A percentile compares a stretch with the other conserved stretches of the same genome.
These are phyloP conservation scores for Anthopleura sola DNA, from an alignment of 64 coral and sea anemone genomes.

Conservation along the genomic window DNA sequence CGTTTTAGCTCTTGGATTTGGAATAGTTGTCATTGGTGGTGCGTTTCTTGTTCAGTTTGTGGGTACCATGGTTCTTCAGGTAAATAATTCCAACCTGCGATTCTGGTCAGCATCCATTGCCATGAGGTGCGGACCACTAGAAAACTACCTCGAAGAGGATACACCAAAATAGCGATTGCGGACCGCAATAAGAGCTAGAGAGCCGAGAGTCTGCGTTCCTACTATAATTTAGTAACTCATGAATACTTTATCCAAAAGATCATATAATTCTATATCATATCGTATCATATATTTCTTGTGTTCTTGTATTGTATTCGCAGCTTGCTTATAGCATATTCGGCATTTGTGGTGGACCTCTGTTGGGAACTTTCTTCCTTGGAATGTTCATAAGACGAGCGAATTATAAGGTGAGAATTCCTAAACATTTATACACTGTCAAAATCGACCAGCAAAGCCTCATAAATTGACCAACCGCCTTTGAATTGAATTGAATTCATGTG, in stretches of 20 bases:
- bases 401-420: constrained; percentile 37
- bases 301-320: constrained; percentile 19
- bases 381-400: constrained; percentile 76
- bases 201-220: too few relatives aligned
- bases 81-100: background rate
- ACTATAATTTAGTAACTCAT: too few relatives aligned
- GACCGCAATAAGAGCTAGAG: too few relatives aligned
- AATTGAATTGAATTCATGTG: too few relatives aligned
- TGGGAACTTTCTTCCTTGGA: constrained; percentile 72
- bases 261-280: too few relatives aligned
- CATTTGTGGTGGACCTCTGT: constrained; percentile 67
- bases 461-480: too few relatives aligned
- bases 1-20: constrained; percentile 57
- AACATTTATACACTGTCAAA: background rate
- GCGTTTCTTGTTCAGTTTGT: constrained; percentile 79
- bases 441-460: too few relatives aligned
- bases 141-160: background rate
- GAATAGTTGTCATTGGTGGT: constrained; percentile 66
- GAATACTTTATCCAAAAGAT: too few relatives aligned
- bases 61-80: constrained; percentile 85
- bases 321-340: constrained; percentile 81
- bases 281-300: background rate
- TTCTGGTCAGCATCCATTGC: background rate
- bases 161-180: too few relatives aligned
- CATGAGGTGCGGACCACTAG: background rate